Conservation (phyloP, 2,797 vertebrate species). For the Silurus lanzhouensis region DNA sequence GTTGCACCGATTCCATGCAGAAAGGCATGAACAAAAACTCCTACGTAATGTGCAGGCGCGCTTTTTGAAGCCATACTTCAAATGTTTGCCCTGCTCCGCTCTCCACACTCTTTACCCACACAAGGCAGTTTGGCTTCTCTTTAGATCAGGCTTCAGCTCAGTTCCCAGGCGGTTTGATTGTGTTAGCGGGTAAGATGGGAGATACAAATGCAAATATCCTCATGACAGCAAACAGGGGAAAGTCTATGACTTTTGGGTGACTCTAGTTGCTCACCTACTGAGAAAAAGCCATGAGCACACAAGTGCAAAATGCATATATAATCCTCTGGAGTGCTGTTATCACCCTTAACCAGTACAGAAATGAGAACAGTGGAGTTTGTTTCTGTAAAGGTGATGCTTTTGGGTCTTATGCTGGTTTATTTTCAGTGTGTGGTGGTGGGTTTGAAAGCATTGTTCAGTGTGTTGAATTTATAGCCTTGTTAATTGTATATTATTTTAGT, state of each 20-base stretch:
- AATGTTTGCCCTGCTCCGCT: constrained; percentile 65
- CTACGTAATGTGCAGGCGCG: constrained; percentile 71
- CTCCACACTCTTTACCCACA: constrained; percentile 61
- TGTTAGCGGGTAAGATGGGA: constrained; percentile 19
- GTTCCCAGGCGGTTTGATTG: constrained; percentile 39
- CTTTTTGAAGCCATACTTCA: constrained; percentile 75
- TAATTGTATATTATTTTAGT: constrained; percentile 20
- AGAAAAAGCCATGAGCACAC: constrained; percentile 19
- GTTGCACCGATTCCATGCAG: constrained; percentile 60
- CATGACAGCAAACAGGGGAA: constrained; percentile 9
- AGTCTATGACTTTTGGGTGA: constrained; percentile 13
- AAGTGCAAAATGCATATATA: constrained; percentile 40
- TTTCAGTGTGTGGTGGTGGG: constrained; percentile 4
- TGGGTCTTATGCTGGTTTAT: constrained; percentile 25
- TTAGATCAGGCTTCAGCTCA: constrained; percentile 68
- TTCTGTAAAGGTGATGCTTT: constrained; percentile 19
- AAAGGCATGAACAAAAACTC: constrained; percentile 69
- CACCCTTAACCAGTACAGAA: constrained; percentile 5
- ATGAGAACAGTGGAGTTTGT: not conserved
- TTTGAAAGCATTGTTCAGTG: constrained; percentile 5
- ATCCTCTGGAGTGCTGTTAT: constrained; percentile 17
- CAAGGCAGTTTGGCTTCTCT: constrained; percentile 63
- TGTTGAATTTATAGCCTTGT: constrained; percentile 17
- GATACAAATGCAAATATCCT: constrained; percentile 39
- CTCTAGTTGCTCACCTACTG: constrained; percentile 28